Conservation (phyloP, 2,888 invertebrate genomes). For the Dioctria linearis region DNA sequence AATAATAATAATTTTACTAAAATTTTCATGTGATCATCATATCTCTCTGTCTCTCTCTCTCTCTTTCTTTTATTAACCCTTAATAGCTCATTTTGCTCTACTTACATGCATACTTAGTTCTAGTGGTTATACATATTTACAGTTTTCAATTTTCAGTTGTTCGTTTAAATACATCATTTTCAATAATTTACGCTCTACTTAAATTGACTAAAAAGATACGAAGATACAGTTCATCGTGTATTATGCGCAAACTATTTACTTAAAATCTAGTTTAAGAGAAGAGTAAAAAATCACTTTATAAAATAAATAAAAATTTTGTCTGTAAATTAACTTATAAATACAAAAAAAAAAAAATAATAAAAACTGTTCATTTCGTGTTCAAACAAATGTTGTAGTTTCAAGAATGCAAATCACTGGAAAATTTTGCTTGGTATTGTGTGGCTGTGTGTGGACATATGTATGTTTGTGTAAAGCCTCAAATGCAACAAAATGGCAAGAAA, state of each 20-base stretch:
- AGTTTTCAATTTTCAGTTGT: slow-evolving; percentile 23
- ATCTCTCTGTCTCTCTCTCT: no score
- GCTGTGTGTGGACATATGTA: no score
- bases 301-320: slow-evolving; percentile 41
- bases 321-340: slow-evolving; percentile 39
- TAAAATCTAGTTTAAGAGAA: not conserved
- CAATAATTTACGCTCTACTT: slow-evolving; percentile 35
- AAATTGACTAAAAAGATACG: slow-evolving; percentile 18
- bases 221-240: slow-evolving; percentile 4
- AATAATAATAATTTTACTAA: no score
- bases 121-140: not conserved
- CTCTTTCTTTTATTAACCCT: no score
- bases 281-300: slow-evolving; percentile 44
- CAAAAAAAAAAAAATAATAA: slow-evolving; percentile 1
- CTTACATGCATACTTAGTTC: not conserved
- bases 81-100: no score
- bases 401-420: slow-evolving; percentile 28
- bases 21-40: no score
- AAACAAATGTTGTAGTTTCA: slow-evolving; percentile 10
- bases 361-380: slow-evolving; percentile 7
- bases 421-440: no score
- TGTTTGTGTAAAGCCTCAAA: slow-evolving; percentile 35
- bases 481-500: slow-evolving; percentile 47
- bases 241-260: not conserved
- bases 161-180: slow-evolving; percentile 29